Base-by-base conservation (phyloP, 2,797 vertebrate genomes). In the Apodemus agrarius region DNA sequence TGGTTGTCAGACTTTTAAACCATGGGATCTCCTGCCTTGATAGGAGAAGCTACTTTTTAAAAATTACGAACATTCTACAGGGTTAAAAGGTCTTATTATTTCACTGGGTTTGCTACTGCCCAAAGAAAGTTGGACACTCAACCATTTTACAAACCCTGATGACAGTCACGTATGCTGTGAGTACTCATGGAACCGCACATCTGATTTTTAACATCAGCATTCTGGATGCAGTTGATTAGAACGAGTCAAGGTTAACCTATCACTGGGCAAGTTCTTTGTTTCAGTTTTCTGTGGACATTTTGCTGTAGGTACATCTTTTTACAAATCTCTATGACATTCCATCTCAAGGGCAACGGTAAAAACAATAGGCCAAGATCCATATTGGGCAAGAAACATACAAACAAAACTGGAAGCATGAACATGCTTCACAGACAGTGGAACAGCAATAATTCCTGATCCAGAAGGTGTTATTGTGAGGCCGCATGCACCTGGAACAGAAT, bases 21-120 rank as follows among this genome's bases (percentile, higher is more conserved):
- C 49, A 21, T 16, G 67, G 84, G 88, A 63, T 29, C 40, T 54
- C 93, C 76, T 88, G 29, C 10, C 14, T 90, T 89, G 21, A 29
- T 65, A 26, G 43, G 7, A n/a, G 59, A 81, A 86, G 2, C 2
- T 74, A 54, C 37, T 82, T 94, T 40, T 80, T 75, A 90, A 93
- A 93, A 92, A 96, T 95, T 83, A 92, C 63, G 34, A 57, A 22
- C n/a, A 83, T 74, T 79, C 8, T 76, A 89, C 7, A 76, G 46
- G 37, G 49, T 1, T 7, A 46, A 46, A 75, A 88, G 89, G 22
- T 34, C 63, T 91, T 8, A 37, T 67, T 74, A 74, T 6, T 6
- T 43, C 54, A 67, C 37, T 24, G 26, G 87, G 11, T 40, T 16
- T 72, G 72, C n/a, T 79, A 86, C 3, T 82, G 54, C 76, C 63